A percentile compares a stretch with the other conserved stretches of the same genome.
Conservation (phyloP, 2,113 vertebrate species). For the Ictalurus furcatus region DNA sequence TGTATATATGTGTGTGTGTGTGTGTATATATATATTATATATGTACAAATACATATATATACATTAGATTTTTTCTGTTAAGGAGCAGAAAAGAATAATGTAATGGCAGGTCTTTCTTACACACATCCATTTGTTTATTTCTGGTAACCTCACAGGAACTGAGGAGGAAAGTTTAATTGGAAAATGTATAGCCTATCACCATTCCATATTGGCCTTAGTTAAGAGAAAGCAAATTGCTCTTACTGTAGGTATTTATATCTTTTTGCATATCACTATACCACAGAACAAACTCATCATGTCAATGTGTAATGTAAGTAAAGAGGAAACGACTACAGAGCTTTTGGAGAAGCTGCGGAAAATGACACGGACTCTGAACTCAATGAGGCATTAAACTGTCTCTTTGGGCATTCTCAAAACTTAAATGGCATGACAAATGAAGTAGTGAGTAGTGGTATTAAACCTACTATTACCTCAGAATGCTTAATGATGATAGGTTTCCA, state of each 20-base stretch:
- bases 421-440: slow-evolving; percentile 35
- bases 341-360: slow-evolving; percentile 8
- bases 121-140: slow-evolving; percentile 37
- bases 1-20: too few relatives aligned
- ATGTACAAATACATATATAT: background rate
- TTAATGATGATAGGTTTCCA: slow-evolving; percentile 34
- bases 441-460: slow-evolving; percentile 30
- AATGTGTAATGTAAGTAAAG: background rate
- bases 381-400: slow-evolving; percentile 34
- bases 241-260: slow-evolving; percentile 23
- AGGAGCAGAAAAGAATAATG: slow-evolving; percentile 24
- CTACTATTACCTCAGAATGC: slow-evolving; percentile 10
- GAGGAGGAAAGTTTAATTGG: slow-evolving; percentile 56
- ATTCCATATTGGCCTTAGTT: slow-evolving; percentile 40
- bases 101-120: slow-evolving; percentile 12
- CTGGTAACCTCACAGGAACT: slow-evolving; percentile 31
- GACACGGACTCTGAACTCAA: slow-evolving; percentile 23
- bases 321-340: slow-evolving; percentile 16
- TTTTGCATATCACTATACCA: background rate
- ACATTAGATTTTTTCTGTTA: background rate
- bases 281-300: background rate
- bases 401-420: slow-evolving; percentile 27
- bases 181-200: slow-evolving; percentile 51
- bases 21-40: background rate
- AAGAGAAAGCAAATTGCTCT: slow-evolving; percentile 34